A percentile compares a stretch with the other conserved stretches of the same genome.
phyloP scores from a whole-genome alignment of 2,888 invertebrate genomes.

The Crematogaster levior region DNA sequence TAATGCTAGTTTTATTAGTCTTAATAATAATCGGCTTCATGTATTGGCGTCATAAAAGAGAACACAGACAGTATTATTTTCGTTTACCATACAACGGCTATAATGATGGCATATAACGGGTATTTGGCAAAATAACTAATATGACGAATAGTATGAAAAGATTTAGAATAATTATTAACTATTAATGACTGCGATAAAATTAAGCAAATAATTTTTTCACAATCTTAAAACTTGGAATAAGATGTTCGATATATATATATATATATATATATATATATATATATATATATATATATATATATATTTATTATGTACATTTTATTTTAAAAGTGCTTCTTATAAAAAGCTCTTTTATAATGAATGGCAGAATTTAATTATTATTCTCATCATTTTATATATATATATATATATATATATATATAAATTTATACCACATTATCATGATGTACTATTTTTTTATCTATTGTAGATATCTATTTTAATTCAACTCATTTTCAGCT shows the following conservation, averaged over 20 bases:
- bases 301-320: not conserved
- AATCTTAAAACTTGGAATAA: not conserved
- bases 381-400: too few species aligned
- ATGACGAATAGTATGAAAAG: not conserved
- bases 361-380: not conserved
- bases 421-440: not conserved
- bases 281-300: too few species aligned
- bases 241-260: not conserved
- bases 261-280: not conserved
- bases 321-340: not conserved
- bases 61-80: conserved; percentile 82
- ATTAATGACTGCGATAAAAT: not conserved
- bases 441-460: not conserved
- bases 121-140: conserved; percentile 3
- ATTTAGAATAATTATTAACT: not conserved
- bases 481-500: conserved; percentile 1
- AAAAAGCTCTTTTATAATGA: not conserved
- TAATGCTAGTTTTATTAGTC: conserved; percentile 79
- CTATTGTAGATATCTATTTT: not conserved
- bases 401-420: conserved; percentile 3
- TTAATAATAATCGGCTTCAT: conserved; percentile 79
- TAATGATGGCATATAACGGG: conserved; percentile 75
- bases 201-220: not conserved
- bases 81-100: conserved; percentile 66
- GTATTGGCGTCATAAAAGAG: conserved; percentile 81